Evolutionary conservation across 1,140 invertebrate species (phyloP).

Genomic region (Sitodiplosis mosellana): DNA sequence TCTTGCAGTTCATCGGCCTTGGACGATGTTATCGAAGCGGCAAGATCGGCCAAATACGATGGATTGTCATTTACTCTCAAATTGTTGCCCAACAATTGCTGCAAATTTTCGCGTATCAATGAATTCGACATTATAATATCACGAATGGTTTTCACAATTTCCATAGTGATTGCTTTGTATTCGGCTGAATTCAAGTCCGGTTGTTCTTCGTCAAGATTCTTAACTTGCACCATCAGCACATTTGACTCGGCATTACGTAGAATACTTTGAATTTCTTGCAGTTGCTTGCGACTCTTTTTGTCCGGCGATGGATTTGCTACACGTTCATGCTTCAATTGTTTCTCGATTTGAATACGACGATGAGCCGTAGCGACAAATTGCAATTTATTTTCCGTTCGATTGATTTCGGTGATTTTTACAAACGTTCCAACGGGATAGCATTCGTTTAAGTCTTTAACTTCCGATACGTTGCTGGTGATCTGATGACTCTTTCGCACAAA

Average conservation of each 20-base stretch:
- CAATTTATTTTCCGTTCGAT: slow-evolving; percentile 83
- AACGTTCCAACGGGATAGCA: slow-evolving; percentile 88
- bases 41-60: slow-evolving; percentile 84
- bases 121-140: slow-evolving; percentile 90
- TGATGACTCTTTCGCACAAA: slow-evolving; percentile 89
- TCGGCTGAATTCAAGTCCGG: slow-evolving; percentile 70
- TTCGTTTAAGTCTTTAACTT: slow-evolving; percentile 63
- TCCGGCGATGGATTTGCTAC: slow-evolving; percentile 15
- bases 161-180: slow-evolving; percentile 86
- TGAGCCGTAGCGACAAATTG: slow-evolving; percentile 83
- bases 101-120: slow-evolving; percentile 67
- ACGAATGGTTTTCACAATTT: slow-evolving; percentile 88
- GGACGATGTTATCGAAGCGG: slow-evolving; percentile 78
- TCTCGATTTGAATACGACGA: slow-evolving; percentile 57
- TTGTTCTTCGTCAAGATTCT: slow-evolving; percentile 75
- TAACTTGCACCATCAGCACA: slow-evolving; percentile 79
- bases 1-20: slow-evolving; percentile 77
- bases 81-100: slow-evolving; percentile 82
- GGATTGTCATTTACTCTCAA: slow-evolving; percentile 91
- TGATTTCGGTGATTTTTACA: slow-evolving; percentile 94
- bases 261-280: not conserved
- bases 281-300: slow-evolving; percentile 10
- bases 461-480: slow-evolving; percentile 64
- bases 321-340: slow-evolving; percentile 47
- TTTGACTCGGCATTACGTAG: not conserved